Percentiles rank a stretch among this genome's conserved stretches.
Conservation (phyloP, 1,140 invertebrate genomes). For the Drosophila parabipectinata region DNA sequence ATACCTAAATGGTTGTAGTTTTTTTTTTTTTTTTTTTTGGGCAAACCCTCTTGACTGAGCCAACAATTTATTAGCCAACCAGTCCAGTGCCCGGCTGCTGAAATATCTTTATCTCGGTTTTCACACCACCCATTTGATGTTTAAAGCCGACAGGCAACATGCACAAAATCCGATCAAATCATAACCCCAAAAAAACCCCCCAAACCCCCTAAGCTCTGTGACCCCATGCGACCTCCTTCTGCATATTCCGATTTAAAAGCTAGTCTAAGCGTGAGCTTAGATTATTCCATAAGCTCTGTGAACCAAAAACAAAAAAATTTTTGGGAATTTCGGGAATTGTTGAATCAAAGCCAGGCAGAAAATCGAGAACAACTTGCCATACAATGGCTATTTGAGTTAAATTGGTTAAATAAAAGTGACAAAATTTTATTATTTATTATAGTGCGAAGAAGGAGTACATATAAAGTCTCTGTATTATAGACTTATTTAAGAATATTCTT, state of each 20-base stretch:
- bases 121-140: slow-evolving; percentile 50
- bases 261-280: slow-evolving; percentile 23
- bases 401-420: too few relatives aligned
- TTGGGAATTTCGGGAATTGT: too few relatives aligned
- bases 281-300: slow-evolving; percentile 16
- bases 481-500: too few relatives aligned
- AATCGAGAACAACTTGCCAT: too few relatives aligned
- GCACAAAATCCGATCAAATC: slow-evolving; percentile 68
- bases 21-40: slow-evolving; percentile 8
- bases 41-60: slow-evolving; percentile 40
- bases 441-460: too few relatives aligned
- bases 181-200: slow-evolving; percentile 11
- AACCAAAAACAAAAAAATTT: neutral
- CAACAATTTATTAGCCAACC: slow-evolving; percentile 71
- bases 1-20: slow-evolving; percentile 27
- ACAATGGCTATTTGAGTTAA: too few relatives aligned
- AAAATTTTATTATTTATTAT: too few relatives aligned
- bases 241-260: slow-evolving; percentile 5
- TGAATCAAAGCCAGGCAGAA: too few relatives aligned
- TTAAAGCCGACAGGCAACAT: slow-evolving; percentile 74
- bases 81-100: slow-evolving; percentile 2
- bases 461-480: too few relatives aligned
- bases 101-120: slow-evolving; percentile 27
- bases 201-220: neutral
- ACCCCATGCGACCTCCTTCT: neutral